Evolutionary conservation across 2,888 invertebrate species (phyloP), one percentile per base, ranked within the genome.

Genomic region (Galeruca laticollis): DNA sequence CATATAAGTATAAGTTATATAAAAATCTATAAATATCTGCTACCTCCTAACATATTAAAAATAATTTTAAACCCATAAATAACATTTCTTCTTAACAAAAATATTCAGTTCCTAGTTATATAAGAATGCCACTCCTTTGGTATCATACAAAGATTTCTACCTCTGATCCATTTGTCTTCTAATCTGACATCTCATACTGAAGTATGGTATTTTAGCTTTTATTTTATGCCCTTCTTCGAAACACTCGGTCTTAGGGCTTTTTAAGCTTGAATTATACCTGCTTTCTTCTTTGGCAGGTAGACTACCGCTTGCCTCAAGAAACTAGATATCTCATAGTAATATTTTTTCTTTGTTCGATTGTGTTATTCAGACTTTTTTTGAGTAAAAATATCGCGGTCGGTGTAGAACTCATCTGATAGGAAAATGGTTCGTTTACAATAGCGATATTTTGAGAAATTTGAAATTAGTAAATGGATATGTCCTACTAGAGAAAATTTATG

Each of bases 141-240:
- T 68, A 71, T 66, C 71, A 69, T 65, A 71, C 69, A 51, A 57
- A 71, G 69, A 69, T 71, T 69, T 69, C 62, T 21, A 60, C 65
- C 69, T 51, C 66, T 66, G 71, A 66, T 69, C 69, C 71, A 71
- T 71, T 71, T 71, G 69, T 71, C 71, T 71, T 69, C 62, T 65
- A 71, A 71, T 65, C 69, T 71, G 71, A 71, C 71, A 69, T 68
- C 57, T 68, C 49, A 40, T 65, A 63, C 66, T 62, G 71, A 69
- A 66, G 61, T 68, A 51, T 43, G 71, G 71, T 69, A 71, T 71
- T 71, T 71, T 66, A 68, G 71, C 49, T 60, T 66, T 57, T 64
- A 68, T 69, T 69, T 69, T 68, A 63, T 66, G 71, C 62, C 68
- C 60, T 70, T 68, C 68, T 63, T 59, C 63, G 68, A 63, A 68